These are phyloP conservation scores for Trichomalopsis sarcophagae DNA, from an alignment of 1,140 invertebrate species.

Conservation along the genomic window DNA sequence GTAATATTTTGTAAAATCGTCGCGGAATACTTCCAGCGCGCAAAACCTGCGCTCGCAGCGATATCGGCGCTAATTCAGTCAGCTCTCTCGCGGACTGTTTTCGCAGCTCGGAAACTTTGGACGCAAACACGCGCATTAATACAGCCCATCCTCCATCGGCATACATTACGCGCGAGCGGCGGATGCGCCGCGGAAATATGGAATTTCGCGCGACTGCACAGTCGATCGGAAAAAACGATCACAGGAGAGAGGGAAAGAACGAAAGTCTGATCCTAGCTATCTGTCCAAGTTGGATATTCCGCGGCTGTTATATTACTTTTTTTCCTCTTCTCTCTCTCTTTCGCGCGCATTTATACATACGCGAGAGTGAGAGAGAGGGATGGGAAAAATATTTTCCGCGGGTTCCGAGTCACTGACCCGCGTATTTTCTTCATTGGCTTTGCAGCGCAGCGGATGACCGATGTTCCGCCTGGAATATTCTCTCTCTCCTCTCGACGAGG, in stretches of 20 bases:
- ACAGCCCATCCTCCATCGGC: background rate
- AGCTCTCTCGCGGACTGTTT: background rate
- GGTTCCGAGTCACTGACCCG: constrained; percentile 2
- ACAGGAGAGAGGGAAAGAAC: background rate
- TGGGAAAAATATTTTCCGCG: background rate
- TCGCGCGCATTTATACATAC: background rate
- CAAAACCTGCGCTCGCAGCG: background rate
- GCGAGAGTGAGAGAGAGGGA: too few relatives aligned
- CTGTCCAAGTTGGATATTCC: background rate
- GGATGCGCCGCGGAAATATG: background rate
- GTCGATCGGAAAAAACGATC: constrained; percentile 3
- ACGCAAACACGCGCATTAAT: background rate
- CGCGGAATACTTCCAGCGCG: too few relatives aligned
- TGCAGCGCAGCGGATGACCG: too few relatives aligned
- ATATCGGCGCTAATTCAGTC: background rate
- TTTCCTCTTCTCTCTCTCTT: background rate
- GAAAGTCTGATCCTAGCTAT: background rate
- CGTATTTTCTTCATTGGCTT: background rate
- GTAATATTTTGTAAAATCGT: too few relatives aligned
- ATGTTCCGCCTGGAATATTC: background rate
- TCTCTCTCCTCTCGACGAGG: background rate
- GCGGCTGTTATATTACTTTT: background rate
- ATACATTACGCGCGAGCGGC: background rate
- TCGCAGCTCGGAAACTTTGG: background rate
- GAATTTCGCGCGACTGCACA: constrained; percentile 2